Percentiles rank a stretch among this genome's conserved stretches.
These are phyloP conservation scores for Pocillopora verrucosa DNA, from an alignment of 64 coral and sea anemone genomes.

Conservation along the genomic window DNA sequence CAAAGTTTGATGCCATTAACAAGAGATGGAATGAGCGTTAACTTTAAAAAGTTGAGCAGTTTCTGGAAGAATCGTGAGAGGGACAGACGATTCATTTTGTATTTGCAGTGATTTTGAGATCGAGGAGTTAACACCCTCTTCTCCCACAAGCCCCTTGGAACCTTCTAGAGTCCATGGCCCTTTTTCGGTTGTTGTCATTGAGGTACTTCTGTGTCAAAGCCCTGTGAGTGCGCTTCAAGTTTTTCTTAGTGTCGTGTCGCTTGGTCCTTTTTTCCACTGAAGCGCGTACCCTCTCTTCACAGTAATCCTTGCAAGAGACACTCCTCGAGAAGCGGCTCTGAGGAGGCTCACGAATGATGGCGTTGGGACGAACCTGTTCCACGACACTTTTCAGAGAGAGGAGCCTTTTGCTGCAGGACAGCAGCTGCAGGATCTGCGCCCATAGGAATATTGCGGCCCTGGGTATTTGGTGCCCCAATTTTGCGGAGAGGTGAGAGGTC, in stretches of 20 bases:
- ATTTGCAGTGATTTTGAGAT: neutral
- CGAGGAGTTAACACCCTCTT: neutral
- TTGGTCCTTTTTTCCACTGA: conserved; percentile 11
- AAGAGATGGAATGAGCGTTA: too few relatives aligned
- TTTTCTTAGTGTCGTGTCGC: conserved; percentile 12
- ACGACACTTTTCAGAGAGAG: neutral
- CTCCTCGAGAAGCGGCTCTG: neutral
- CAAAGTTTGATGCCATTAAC: too few relatives aligned
- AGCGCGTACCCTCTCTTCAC: conserved; percentile 10
- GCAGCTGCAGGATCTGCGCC: conserved; percentile 12
- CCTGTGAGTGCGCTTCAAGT: conserved; percentile 6
- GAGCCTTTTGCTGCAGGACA: conserved; percentile 10
- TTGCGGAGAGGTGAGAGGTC: neutral
- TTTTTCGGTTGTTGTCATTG: conserved; percentile 2
- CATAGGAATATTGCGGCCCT: conserved; percentile 18
- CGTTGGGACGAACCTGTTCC: neutral
- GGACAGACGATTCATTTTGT: neutral
- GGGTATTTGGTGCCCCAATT: neutral
- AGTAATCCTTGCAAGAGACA: neutral
- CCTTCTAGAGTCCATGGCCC: conserved; percentile 12
- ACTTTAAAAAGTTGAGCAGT: too few relatives aligned
- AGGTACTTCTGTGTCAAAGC: conserved; percentile 7
- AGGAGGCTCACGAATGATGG: neutral
- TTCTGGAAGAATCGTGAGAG: too few relatives aligned
- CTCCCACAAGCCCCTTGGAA: conserved; percentile 7